Conservation (phyloP, 2,113 vertebrate species). For the Lagenorhynchus albirostris region DNA sequence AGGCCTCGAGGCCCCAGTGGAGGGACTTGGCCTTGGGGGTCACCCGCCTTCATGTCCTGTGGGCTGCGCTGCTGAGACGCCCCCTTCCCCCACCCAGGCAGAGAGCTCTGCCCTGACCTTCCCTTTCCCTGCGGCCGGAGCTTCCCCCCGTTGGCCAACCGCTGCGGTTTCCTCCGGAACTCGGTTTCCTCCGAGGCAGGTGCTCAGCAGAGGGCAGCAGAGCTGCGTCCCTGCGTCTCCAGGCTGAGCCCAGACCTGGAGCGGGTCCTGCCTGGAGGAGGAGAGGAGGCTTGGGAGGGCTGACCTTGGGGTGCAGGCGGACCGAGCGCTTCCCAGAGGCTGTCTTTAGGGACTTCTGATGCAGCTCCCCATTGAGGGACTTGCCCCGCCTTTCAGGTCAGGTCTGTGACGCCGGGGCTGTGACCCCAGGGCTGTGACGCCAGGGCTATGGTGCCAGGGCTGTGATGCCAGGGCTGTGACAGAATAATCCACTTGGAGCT, state of each 20-base stretch:
- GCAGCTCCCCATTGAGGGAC: background rate
- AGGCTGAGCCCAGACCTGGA: background rate
- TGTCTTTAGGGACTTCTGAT: background rate
- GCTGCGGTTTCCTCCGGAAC: background rate
- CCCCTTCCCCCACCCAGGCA: no score
- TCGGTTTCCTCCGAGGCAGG: background rate
- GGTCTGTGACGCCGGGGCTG: no score
- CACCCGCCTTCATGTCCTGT: accelerated
- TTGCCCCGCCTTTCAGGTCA: no score
- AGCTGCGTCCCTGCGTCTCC: background rate
- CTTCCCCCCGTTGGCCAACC: background rate
- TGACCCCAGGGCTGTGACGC: no score
- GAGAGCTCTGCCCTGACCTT: background rate
- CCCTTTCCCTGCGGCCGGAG: background rate
- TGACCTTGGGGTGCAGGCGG: no score
- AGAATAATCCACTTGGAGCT: background rate
- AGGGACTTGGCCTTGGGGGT: background rate
- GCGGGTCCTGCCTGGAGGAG: background rate
- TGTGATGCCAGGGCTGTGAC: background rate
- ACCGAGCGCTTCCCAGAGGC: background rate
- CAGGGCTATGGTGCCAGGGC: background rate
- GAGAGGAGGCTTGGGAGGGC: background rate
- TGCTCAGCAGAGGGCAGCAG: background rate
- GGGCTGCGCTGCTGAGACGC: background rate
- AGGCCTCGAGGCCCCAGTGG: background rate